Evolutionary conservation across 2,113 vertebrate genomes (phyloP), one percentile per base, ranked within the genome.

Genomic region (Gasterosteus nipponicus): DNA sequence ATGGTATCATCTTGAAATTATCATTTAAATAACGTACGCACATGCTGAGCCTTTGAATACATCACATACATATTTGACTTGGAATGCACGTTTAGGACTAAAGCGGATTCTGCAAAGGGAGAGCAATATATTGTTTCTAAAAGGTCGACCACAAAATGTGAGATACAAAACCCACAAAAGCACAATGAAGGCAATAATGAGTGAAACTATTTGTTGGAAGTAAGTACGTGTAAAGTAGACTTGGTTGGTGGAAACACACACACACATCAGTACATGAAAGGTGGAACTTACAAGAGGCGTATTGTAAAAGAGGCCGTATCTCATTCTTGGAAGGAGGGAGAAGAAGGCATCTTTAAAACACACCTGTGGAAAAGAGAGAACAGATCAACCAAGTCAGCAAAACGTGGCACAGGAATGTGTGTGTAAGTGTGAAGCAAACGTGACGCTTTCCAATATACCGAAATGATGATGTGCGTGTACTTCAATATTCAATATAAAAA

Each of bases 291-390:
- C 98, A 88, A 99, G 82, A 6, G 98, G 98, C 0, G 98, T 99
- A 82, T 99, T 99, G 81, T 99, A 99, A 89, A 98, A 99, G 53
- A 99, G 92, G 29, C 98, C 98, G 0, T 98, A 98, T 29, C 97
- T 93, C 98, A 99, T 99, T 53, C 98, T 95, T 1, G 98, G 98
- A 47, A 98, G 94, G 42, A 99, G 85, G 0, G 98, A 96, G 91
- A 99, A 99, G 75, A 99, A 79, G 0, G 91, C 96, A 68, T 99
- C 96, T 82, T 92, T 97, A 80, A 99, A 98, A 91, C 98, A 99
- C 3, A 99, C 96, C 98, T 99, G 76, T 2, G 42, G 38, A 76
- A 7, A 73, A 67, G 69, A 16, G 44, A 44, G 51, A 80, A 16
- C 51, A 79, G 81, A 31, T 44, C 4, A 82, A 65, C 5, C 11